Base-by-base conservation (phyloP, 2,797 vertebrate genomes). In the Mus minutoides region DNA sequence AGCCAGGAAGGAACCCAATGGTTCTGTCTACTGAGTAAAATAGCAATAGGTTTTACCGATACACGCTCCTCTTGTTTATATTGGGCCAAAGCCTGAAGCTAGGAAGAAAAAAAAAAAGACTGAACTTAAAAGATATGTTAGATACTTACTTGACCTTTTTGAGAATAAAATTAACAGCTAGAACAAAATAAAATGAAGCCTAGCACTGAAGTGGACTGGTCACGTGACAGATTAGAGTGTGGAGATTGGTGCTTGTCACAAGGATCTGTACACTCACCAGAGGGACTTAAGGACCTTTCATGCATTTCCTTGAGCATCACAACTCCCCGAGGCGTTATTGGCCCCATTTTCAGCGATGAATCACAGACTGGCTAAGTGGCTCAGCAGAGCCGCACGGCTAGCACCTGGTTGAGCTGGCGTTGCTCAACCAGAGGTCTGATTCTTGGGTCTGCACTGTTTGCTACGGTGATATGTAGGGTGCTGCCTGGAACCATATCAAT, bases 21-120 rank as follows among this genome's bases (percentile, higher is more conserved):
- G 37, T 19, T n/a, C 12, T 54, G 21, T 14, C 60, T 46, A 52
- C 73, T n/a, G 60, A 43, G 37, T 52, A 26, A 86, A 73, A 84
- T 19, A 49, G 69, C 13, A 37, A 37, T 10, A 37, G 76, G n/a
- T 21, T 62, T n/a, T 76, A 67, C n/a, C 8, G 78, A n/a, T 40
- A 6, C 56, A 16, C 17, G 19, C 52, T 87, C 95, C 49, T 96
- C 80, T 29, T 69, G 37, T 78, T 88, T 92, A 90, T 37, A 85
- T 26, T 31, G 52, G 58, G 21, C 26, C 67, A 77, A 22, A 21
- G 24, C 16, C 12, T 26, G 46, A 86, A 83, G 22, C 24, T 67
- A 49, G n/a, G 34, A 87, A 82, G 46, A 89, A 88, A 0, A 1
- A 14, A 86, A 43, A 69, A 69, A 69, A 37, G 19, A 71, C 17